phyloP scores from a whole-genome alignment of 2,113 vertebrate genomes.

The Amia ocellicauda region DNA sequence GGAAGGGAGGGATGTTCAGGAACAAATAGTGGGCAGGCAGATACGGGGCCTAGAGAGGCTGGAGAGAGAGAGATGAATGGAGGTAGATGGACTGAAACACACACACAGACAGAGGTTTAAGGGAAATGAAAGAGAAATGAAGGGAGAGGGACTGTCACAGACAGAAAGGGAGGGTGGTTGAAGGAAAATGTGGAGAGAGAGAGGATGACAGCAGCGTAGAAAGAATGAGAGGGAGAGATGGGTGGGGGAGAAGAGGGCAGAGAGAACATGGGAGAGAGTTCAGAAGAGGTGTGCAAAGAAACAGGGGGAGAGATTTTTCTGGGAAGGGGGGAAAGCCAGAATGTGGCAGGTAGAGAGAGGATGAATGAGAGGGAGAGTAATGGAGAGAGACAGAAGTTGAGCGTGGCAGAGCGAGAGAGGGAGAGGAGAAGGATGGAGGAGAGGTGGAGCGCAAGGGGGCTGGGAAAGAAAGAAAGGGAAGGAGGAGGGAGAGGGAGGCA shows the following conservation, averaged over 20 bases:
- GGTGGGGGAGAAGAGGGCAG: conserved; percentile 24
- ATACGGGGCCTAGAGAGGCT: conserved; percentile 17
- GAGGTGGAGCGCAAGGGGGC: too few species aligned
- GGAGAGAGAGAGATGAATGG: conserved; percentile 46
- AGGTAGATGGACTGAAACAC: conserved; percentile 40
- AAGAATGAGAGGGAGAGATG: conserved; percentile 15
- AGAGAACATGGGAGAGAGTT: conserved; percentile 19
- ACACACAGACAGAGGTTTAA: conserved; percentile 44
- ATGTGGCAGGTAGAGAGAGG: neutral
- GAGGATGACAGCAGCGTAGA: conserved; percentile 9
- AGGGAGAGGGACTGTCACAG: conserved; percentile 19
- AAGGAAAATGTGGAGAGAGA: conserved; percentile 31
- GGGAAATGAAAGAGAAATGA: conserved; percentile 32
- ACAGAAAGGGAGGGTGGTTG: conserved; percentile 14
- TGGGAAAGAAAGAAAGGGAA: conserved; percentile 22
- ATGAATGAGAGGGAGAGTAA: conserved; percentile 6
- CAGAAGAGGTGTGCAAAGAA: conserved; percentile 15
- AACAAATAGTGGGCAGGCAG: conserved; percentile 23
- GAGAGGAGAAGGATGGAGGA: conserved; percentile 2
- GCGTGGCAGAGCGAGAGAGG: neutral
- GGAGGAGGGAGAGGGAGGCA: neutral
- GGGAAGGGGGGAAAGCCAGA: conserved; percentile 25
- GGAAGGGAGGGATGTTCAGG: conserved; percentile 30
- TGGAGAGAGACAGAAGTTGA: neutral
- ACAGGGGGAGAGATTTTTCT: conserved; percentile 19